A percentile compares a stretch with the other conserved stretches of the same genome.
These are phyloP conservation scores for Sinelater perroti DNA, from an alignment of 2,888 invertebrate genomes.

Conservation along the genomic window DNA sequence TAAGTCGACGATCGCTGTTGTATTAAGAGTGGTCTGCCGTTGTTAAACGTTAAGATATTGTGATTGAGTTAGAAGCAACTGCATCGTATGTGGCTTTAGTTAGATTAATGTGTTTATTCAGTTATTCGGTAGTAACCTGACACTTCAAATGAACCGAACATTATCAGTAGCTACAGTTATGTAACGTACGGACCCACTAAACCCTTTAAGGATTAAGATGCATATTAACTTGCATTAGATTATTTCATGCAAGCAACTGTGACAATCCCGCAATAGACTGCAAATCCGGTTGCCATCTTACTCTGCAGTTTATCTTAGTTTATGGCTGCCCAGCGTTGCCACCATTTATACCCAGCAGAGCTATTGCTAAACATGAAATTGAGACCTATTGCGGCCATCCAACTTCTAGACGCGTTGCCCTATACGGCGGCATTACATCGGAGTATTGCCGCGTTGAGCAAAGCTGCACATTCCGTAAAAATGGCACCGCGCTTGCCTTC, in stretches of 20 bases:
- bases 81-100: too few species aligned
- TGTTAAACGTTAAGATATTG: too few species aligned
- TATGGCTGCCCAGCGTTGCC: conserved; percentile 37
- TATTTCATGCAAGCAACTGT: conserved; percentile 32
- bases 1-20: too few species aligned
- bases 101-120: too few species aligned
- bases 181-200: conserved; percentile 1
- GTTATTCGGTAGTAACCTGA: conserved; percentile 16
- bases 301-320: conserved; percentile 39
- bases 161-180: conserved; percentile 23
- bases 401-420: conserved; percentile 27
- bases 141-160: conserved; percentile 9
- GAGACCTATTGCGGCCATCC: conserved; percentile 29
- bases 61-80: too few species aligned
- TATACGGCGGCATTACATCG: conserved; percentile 12
- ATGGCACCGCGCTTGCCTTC: not conserved
- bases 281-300: conserved; percentile 31
- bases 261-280: conserved; percentile 21
- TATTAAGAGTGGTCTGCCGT: too few species aligned
- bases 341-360: conserved; percentile 39
- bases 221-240: conserved; percentile 17
- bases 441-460: not conserved
- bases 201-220: conserved; percentile 12
- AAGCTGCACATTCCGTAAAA: conserved; percentile 6
- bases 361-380: conserved; percentile 41